Percentiles rank a stretch among this genome's conserved stretches.
Conservation (phyloP, 2,113 vertebrate genomes). For the Helogale parvula region DNA sequence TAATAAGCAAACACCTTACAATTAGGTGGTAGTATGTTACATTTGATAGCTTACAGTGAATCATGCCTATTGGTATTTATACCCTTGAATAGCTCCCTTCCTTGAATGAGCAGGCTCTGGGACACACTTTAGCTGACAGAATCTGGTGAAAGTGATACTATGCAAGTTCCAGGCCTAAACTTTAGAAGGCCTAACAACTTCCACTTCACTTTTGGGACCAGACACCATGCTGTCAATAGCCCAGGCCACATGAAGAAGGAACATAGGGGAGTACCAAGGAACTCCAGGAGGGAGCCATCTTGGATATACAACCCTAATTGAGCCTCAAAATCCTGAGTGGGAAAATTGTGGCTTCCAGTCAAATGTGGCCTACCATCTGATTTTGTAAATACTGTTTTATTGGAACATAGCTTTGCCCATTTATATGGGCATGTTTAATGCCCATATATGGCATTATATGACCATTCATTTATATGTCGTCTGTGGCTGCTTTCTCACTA, state of each 20-base stretch:
- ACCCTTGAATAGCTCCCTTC: background rate
- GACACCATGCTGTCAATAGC: background rate
- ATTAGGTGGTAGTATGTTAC: background rate
- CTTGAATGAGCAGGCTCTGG: background rate
- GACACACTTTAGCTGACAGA: background rate
- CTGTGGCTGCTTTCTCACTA: background rate
- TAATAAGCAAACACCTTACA: background rate
- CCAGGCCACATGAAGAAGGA: background rate
- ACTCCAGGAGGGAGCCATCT: background rate
- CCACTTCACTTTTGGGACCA: background rate
- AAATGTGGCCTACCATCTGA: background rate
- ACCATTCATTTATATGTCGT: background rate
- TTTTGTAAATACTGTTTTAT: constrained; percentile 13
- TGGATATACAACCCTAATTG: background rate
- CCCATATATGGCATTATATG: no score
- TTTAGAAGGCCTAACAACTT: background rate
- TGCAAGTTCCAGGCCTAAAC: background rate
- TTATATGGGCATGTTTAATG: no score
- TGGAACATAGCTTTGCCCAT: background rate
- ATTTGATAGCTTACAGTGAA: background rate
- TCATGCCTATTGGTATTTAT: background rate
- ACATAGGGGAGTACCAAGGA: background rate
- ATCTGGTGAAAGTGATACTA: background rate
- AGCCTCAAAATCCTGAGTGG: background rate
- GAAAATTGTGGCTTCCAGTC: background rate